Percentiles rank a stretch among this genome's conserved stretches.
These are phyloP conservation scores for Apis florea DNA, from an alignment of 1,140 invertebrate species.

Conservation along the genomic window DNA sequence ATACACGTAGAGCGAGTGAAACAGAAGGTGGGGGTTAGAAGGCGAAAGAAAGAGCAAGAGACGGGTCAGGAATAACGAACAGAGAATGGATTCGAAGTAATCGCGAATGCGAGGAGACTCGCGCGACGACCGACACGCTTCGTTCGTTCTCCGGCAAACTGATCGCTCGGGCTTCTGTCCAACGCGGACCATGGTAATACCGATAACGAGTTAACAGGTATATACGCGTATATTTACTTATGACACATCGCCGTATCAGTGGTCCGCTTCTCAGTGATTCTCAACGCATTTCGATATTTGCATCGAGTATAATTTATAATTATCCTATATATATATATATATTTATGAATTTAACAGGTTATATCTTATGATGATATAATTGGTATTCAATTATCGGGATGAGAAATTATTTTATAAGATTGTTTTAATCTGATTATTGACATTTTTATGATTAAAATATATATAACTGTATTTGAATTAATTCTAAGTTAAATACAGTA, in stretches of 20 bases:
- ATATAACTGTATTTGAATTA: no score
- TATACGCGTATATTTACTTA: conserved; percentile 49
- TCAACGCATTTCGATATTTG: conserved; percentile 27
- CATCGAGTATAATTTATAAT: no score
- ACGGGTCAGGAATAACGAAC: conserved; percentile 36
- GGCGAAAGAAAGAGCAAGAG: conserved; percentile 48
- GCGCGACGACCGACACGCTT: conserved; percentile 34
- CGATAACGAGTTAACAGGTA: conserved; percentile 69
- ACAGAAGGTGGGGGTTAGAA: conserved; percentile 57
- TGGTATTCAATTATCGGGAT: no score
- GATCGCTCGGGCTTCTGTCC: conserved; percentile 30
- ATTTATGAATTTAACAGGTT: no score
- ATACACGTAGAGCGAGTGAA: conserved; percentile 59
- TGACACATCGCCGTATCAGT: conserved; percentile 59
- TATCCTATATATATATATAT: no score
- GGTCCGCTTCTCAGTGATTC: conserved; percentile 50
- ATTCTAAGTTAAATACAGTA: no score
- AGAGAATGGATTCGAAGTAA: conserved; percentile 56
- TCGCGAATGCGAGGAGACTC: conserved; percentile 38
- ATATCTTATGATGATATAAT: no score
- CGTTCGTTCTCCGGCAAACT: neutral
- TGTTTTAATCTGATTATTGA: no score
- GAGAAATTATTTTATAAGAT: no score
- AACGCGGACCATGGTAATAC: conserved; percentile 52
- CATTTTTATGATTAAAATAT: no score